Evolutionary conservation across 2,797 vertebrate genomes (phyloP), one percentile per base, ranked within the genome.

Genomic region (Toxotes lorentzi): DNA sequence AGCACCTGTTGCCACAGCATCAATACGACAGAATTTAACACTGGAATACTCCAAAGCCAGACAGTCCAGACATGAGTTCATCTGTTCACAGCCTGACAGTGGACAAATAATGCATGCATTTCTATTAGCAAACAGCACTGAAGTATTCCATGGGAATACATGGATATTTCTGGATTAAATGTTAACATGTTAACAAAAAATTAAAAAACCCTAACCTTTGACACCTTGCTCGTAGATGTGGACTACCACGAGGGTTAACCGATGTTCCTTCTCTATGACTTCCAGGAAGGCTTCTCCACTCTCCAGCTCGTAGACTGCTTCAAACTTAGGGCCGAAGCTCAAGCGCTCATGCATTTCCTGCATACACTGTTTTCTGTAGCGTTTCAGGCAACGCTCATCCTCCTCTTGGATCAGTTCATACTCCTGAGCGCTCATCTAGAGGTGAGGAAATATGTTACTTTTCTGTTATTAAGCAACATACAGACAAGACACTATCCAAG

Each of bases 321-420:
- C 96, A 0, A 98, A 97, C 57, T 92, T 96, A 0, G 97, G 97
- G 43, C 97, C 97, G 2, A 98, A 97, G 80, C 97, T 99, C 65
- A 99, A 91, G 59, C 95, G 93, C 92, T 98, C 96, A 10, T 97
- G 97, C 98, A 99, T 98, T 40, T 97, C 96, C 88, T 96, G 96
- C 98, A 99, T 99, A 48, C 97, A 98, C 73, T 97, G 96, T 81
- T 96, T 96, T 30, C 97, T 96, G 87, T 99, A 99, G 80, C 95
- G 95, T 32, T 94, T 96, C 68, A 99, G 94, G 82, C 95, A 95
- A 0, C 81, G 90, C 61, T 98, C 97, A 6, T 99, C 97, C 80
- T 99, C 97, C 0, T 95, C 94, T 0, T 97, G 95, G 17, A 97
- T 96, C 78, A 98, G 45, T 84, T 97, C 96, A 0, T 98, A 98